Percentiles rank a stretch among this genome's conserved stretches.
These are phyloP conservation scores for Onchidella celtica DNA, from an alignment of 2,888 invertebrate species.

Conservation along the genomic window DNA sequence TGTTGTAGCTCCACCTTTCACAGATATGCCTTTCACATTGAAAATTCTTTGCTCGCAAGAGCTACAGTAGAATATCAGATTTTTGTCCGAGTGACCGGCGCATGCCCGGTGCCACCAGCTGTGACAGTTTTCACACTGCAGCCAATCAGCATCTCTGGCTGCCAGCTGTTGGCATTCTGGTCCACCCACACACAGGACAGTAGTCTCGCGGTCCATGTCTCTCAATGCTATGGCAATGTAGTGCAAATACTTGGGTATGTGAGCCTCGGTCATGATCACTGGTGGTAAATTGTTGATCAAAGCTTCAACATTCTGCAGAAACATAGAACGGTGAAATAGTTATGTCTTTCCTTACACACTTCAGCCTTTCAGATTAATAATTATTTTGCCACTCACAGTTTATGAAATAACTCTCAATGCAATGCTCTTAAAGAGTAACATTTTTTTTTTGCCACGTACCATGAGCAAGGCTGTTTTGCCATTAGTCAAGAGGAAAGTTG, in stretches of 20 bases:
- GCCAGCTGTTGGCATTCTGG: slow-evolving; percentile 44
- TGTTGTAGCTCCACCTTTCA: background rate
- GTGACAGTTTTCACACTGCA: slow-evolving; percentile 48
- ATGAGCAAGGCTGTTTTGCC: too few species aligned
- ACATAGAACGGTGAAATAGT: too few species aligned
- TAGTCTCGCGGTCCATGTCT: slow-evolving; percentile 47
- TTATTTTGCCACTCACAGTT: too few species aligned
- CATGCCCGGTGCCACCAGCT: slow-evolving; percentile 49
- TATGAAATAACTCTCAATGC: too few species aligned
- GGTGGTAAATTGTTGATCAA: slow-evolving; percentile 33
- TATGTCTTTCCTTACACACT: too few species aligned
- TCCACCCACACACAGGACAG: slow-evolving; percentile 47
- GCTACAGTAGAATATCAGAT: slow-evolving; percentile 32
- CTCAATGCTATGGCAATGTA: slow-evolving; percentile 32
- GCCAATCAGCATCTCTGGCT: slow-evolving; percentile 45
- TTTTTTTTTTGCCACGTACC: too few species aligned
- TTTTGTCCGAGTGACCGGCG: slow-evolving; percentile 8
- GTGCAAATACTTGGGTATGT: slow-evolving; percentile 28
- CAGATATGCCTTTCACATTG: background rate
- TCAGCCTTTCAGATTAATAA: too few species aligned
- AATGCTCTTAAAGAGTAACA: too few species aligned
- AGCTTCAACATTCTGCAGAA: slow-evolving; percentile 49
- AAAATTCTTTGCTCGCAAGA: slow-evolving; percentile 44
- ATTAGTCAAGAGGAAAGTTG: too few species aligned
- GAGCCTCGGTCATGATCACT: slow-evolving; percentile 34